A percentile compares a stretch with the other conserved stretches of the same genome.
Evolutionary conservation across 2,113 vertebrate species (phyloP).

Genomic region (Corythaeola cristata): DNA sequence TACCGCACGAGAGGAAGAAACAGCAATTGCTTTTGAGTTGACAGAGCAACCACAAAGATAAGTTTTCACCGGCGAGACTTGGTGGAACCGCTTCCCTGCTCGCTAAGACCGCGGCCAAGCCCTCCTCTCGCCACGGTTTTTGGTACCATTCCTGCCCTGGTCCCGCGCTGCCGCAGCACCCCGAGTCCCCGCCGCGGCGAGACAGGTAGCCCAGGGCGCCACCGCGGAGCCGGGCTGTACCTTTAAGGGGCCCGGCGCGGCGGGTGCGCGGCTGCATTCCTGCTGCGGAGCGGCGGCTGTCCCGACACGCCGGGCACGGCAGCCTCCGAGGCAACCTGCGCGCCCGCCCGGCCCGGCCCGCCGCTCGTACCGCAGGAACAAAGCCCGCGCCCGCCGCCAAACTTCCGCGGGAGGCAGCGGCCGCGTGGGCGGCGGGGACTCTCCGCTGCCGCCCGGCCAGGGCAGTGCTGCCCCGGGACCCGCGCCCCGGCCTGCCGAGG

Average conservation of each 20-base stretch:
- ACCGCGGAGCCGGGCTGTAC: constrained; percentile 68
- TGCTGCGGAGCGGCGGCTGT: constrained; percentile 84
- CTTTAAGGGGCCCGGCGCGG: constrained; percentile 80
- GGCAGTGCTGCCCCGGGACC: background rate
- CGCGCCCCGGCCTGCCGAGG: background rate
- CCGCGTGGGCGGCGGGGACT: background rate
- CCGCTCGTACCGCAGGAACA: background rate
- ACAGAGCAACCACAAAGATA: background rate
- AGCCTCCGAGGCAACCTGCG: constrained; percentile 74
- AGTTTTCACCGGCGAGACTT: background rate
- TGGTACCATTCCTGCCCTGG: background rate
- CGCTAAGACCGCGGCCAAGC: background rate
- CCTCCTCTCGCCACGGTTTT: background rate
- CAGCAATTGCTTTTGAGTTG: background rate
- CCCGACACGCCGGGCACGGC: constrained; percentile 85
- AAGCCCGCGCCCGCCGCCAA: constrained; percentile 34
- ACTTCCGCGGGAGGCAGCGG: background rate
- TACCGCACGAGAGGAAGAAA: background rate
- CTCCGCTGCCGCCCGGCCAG: background rate
- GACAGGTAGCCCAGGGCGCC: constrained; percentile 53
- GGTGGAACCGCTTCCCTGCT: background rate
- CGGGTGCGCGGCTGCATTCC: constrained; percentile 88
- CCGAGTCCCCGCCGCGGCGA: background rate
- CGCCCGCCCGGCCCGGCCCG: constrained; percentile 19
- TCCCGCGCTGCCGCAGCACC: background rate